Base-by-base conservation (phyloP, 2,797 vertebrate species). In the Ctenochaetus hawaiiensis region DNA sequence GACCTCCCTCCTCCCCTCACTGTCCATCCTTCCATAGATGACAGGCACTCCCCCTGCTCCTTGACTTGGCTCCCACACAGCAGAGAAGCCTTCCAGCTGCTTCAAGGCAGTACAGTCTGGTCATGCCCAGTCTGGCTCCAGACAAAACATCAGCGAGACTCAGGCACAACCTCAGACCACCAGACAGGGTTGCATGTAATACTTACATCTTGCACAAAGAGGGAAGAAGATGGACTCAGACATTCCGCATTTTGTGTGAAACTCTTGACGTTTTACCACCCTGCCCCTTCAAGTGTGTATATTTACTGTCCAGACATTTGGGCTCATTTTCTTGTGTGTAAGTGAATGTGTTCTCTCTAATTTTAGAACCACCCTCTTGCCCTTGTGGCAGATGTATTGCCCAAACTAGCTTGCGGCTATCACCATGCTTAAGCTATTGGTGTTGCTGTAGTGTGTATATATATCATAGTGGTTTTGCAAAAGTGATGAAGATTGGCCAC, bases 121-220 rank as follows among this genome's bases (percentile, higher is more conserved):
- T 87, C 77, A 43, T 89, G 71, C 85, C 81, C 84, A 78, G 88
- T 83, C 77, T 88, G 81, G 67, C 67, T 89, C 76, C 86, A 92
- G 88, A 91, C 92, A 90, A 87, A 92, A 90, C 83, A 75, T 59
- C 77, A 89, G 67, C 5, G 7, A 87, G 80, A 72, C 81, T 73
- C 52, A 0, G 51, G 78, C 77, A 75, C 85, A 72, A 77, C 88
- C 87, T 83, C 85, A 87, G 87, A 88, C 80, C 82, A 86, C 77
- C 58, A 85, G 78, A 90, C 83, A 14, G 70, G 53, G 67, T 68
- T 80, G 53, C 65, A 66, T 84, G 71, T 54, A 83, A 84, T 80
- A 68, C 83, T 82, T 72, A 85, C 75, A 77, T 80, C 83, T 85
- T 89, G 86, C 79, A 67, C 77, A 81, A 82, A 56, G 64, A 65